Evolutionary conservation across 2,113 vertebrate species (phyloP), one percentile per base, ranked within the genome.

Genomic region (Fulmarus glacialis): DNA sequence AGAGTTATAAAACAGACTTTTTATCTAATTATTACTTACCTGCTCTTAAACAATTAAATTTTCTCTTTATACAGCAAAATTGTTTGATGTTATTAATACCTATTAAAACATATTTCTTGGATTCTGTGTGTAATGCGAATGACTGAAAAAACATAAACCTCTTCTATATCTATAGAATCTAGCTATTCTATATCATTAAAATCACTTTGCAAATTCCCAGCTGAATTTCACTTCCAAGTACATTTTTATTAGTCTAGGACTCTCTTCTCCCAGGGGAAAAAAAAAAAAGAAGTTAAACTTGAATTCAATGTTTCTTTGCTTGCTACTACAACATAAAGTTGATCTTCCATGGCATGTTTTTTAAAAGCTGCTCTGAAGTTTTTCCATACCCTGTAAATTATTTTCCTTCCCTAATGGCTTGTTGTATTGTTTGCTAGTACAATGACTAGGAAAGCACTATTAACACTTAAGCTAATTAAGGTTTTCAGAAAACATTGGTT

Each of bases 401-500:
- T 98, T 97, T 87, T 95, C 73, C 95, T 97, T 97, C 82, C 36
- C 83, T 98, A 98, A 98, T 97, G 93, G 58, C 55, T 97, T 97
- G 53, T 93, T 96, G 95, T 95, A 86, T 92, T 97, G 82, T 98
- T 97, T 96, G 87, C 75, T 89, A 97, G 66, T 91, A 98, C 95
- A 98, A 97, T 88, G 85, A 93, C 85, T 97, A 93, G 88, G 87
- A 97, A 97, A 97, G 42, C 55, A 77, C 89, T 96, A 92, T 90
- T 97, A 97, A 96, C 92, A 97, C 92, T 98, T 98, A 82, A 98
- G 82, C 93, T 98, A 98, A 98, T 98, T 98, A 98, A 96, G 70
- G 67, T 91, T 97, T 98, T 98, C 89, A 91, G 96, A 96, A 97
- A 97, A 78, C 30, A 59, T 47, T 96, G 82, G 80, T 96, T 98